Evolutionary conservation across 2,113 vertebrate species (phyloP).

Genomic region (Burhinus oedicnemus): DNA sequence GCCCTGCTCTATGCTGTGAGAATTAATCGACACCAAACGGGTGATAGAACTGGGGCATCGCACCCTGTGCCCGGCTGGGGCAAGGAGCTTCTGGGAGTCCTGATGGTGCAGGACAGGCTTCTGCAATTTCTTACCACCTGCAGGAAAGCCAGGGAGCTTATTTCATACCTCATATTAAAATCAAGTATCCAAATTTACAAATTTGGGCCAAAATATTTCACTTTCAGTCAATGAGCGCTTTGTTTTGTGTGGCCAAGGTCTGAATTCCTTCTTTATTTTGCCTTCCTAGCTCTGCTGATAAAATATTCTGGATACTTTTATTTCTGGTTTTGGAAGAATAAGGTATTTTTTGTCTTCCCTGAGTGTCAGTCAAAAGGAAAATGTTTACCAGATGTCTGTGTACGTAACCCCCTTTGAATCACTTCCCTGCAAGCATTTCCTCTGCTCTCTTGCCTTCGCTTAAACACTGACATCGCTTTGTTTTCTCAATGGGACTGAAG

Average conservation of each 20-base stretch:
- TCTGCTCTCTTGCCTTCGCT: background rate
- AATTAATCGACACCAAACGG: accelerated
- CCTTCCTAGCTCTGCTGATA: background rate
- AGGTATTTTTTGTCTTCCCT: background rate
- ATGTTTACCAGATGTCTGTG: background rate
- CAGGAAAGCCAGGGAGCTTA: background rate
- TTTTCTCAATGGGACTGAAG: background rate
- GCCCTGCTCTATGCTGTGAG: background rate
- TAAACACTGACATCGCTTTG: background rate
- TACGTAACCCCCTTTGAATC: background rate
- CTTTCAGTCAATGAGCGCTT: background rate
- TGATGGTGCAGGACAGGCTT: background rate
- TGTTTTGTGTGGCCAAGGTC: background rate
- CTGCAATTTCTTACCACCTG: background rate
- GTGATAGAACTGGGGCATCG: background rate
- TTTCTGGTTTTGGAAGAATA: background rate
- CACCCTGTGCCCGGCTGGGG: background rate
- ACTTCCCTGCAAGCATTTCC: background rate
- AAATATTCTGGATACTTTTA: constrained; percentile 8
- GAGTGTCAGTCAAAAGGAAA: background rate
- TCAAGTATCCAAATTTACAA: accelerated
- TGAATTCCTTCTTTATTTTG: constrained; percentile 27
- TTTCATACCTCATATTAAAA: background rate
- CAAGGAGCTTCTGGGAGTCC: background rate
- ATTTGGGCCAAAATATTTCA: background rate